These are phyloP conservation scores for Pardalotus punctatus DNA, from an alignment of 2,113 vertebrate species.

Conservation along the genomic window DNA sequence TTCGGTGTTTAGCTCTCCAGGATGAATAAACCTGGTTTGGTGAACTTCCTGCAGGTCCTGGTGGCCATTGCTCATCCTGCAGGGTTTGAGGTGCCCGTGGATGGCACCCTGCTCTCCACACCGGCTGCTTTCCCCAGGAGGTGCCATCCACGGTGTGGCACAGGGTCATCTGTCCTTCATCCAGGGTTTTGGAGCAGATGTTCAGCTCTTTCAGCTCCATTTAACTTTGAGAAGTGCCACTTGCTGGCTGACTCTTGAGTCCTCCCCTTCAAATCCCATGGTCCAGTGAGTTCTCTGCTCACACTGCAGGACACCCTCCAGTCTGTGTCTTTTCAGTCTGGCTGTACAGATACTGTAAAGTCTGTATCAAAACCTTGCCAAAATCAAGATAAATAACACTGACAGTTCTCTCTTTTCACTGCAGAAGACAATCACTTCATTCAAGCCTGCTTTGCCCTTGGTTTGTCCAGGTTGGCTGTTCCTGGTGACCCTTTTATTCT, in stretches of 20 bases:
- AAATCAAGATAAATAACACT: background rate
- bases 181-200: background rate
- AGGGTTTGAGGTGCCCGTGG: background rate
- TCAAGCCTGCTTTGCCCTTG: background rate
- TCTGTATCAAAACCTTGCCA: background rate
- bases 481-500: background rate
- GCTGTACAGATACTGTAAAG: background rate
- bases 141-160: accelerated
- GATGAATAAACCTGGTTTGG: background rate
- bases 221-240: background rate
- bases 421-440: background rate
- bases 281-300: background rate
- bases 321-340: background rate
- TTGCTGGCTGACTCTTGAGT: background rate
- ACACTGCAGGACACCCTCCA: background rate
- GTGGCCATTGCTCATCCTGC: background rate
- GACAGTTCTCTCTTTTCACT: background rate
- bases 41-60: background rate
- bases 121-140: background rate
- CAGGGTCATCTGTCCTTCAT: background rate
- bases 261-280: background rate
- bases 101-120: background rate
- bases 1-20: background rate
- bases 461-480: background rate
- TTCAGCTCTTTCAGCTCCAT: background rate